Percentiles rank a stretch among this genome's conserved stretches.
Evolutionary conservation across 2,888 invertebrate genomes (phyloP).

Genomic region (Eremobia ochroleuca): DNA sequence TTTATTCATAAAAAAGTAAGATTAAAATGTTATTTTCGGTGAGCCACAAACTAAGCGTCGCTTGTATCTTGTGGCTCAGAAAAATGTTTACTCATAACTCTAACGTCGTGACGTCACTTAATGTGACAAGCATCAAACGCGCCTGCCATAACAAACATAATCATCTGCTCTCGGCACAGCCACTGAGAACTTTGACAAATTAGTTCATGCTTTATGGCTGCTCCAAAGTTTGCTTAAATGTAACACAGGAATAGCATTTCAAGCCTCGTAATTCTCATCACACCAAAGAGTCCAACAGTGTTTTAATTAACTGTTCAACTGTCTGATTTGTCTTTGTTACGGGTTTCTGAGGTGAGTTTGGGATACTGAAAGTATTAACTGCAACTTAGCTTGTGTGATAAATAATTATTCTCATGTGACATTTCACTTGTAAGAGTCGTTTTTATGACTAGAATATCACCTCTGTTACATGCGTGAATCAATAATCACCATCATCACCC

Average conservation of each 20-base stretch:
- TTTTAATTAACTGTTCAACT: slow-evolving; percentile 50
- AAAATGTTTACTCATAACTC: neutral
- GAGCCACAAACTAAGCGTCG: neutral
- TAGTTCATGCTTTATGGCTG: slow-evolving; percentile 85
- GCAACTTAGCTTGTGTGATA: neutral
- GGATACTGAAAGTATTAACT: neutral
- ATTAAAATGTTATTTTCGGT: neutral
- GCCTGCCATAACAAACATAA: slow-evolving; percentile 59
- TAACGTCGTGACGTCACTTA: neutral
- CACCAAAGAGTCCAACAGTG: slow-evolving; percentile 19
- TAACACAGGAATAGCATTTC: slow-evolving; percentile 68
- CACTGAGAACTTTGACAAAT: slow-evolving; percentile 86
- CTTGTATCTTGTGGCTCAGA: neutral
- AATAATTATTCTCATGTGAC: no score
- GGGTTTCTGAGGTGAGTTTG: neutral
- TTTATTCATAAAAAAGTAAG: neutral
- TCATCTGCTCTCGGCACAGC: slow-evolving; percentile 72
- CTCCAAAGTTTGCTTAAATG: slow-evolving; percentile 78
- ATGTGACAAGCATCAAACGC: slow-evolving; percentile 40
- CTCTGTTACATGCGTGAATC: no score
- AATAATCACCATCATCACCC: no score
- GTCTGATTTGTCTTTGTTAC: slow-evolving; percentile 8
- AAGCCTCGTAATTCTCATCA: slow-evolving; percentile 65
- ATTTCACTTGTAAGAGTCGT: neutral
- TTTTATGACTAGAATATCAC: neutral